Evolutionary conservation across 2,888 invertebrate genomes (phyloP), one percentile per base, ranked within the genome.

Genomic region (Taphrorychus bicolor): DNA sequence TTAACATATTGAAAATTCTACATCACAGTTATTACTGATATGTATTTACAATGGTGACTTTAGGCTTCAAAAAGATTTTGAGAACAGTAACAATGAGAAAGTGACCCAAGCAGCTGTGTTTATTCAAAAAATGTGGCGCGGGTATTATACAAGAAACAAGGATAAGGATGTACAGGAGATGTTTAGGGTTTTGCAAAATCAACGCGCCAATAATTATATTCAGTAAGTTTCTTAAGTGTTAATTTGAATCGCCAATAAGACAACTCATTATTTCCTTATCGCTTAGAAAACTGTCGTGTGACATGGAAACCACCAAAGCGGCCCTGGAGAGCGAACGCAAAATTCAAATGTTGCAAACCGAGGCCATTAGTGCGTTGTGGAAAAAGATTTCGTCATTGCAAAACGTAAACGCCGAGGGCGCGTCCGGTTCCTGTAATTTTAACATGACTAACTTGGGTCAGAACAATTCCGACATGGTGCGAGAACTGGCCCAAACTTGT

Each of bases 351-450:
- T 82, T 95, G 54, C 95, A 95, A 83, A 93, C 94, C 89, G 94
- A 95, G 81, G 94, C 95, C 3, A 95, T 95, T 74, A 92, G 92
- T 77, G 94, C 94, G 0, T 83, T 95, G 2, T 95, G 94, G 94
- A 93, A 93, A 81, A 93, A 93, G 80, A 91, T 93, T 1, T 90
- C 91, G 14, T 87, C 88, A 0, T 82, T 92, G 73, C 90, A 90
- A 69, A 83, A 84, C 4, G 52, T 53, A 5, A 63, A 54, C 22
- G 58, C 23, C 49, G 73, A 71, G 23, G 60, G 54, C 2, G 71
- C 68, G n/a, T 18, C 62, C n/a, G 24, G 68, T 22, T 42, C 67
- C n/a, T 53, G 69, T 5, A 48, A 59, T 18, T 69, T 69, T 57
- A 77, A 72, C 52, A 75, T 78, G 75, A 76, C 77, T 3, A 76